Evolutionary conservation across 1,140 invertebrate species (phyloP).

Genomic region (Drosophila melanica): DNA sequence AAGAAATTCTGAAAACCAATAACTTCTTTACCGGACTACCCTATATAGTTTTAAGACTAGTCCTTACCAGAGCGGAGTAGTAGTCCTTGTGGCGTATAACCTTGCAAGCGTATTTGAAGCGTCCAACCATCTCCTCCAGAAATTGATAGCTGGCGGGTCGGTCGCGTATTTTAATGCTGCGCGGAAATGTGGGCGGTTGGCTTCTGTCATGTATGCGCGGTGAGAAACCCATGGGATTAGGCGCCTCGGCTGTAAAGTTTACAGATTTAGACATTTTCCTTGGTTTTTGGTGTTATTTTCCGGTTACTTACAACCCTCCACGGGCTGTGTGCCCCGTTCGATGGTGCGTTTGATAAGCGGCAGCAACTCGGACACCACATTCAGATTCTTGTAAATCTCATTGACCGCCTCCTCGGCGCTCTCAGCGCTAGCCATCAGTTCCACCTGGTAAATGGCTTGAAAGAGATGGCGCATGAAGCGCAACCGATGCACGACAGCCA

Average conservation of each 20-base stretch:
- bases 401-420: conserved; percentile 86
- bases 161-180: conserved; percentile 96
- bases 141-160: conserved; percentile 93
- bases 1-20: conserved; percentile 92
- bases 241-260: conserved; percentile 84
- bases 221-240: conserved; percentile 94
- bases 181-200: conserved; percentile 98
- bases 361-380: conserved; percentile 89
- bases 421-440: conserved; percentile 86
- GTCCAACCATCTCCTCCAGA: conserved; percentile 91
- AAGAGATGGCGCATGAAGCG: conserved; percentile 94
- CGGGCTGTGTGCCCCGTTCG: conserved; percentile 89
- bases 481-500: conserved; percentile 91
- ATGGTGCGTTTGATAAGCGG: conserved; percentile 92
- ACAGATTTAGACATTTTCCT: too few relatives aligned
- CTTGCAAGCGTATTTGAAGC: conserved; percentile 92
- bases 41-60: background rate
- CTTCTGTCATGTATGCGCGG: conserved; percentile 97
- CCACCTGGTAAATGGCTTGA: conserved; percentile 89
- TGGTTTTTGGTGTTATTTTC: too few relatives aligned
- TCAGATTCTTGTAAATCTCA: conserved; percentile 89
- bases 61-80: conserved; percentile 91
- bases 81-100: conserved; percentile 91
- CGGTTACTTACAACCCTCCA: conserved; percentile 87
- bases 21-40: background rate